Percentiles rank a stretch among this genome's conserved stretches.
Conservation (phyloP, 2,797 vertebrate species). For the Leucoraja ocellata region DNA sequence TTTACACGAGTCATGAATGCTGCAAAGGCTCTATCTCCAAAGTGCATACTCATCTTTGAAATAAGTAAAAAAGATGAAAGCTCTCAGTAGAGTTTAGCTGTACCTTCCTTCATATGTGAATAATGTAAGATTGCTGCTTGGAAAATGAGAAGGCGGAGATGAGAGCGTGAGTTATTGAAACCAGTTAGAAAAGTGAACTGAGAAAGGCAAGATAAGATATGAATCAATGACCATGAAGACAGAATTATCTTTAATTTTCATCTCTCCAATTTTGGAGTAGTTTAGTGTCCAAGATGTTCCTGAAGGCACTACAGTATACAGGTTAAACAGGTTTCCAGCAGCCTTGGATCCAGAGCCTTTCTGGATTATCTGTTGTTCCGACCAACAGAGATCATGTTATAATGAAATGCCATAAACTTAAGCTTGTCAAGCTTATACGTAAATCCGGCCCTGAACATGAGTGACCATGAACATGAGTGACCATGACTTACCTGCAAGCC, state of each 20-base stretch:
- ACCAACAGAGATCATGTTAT: too few species aligned
- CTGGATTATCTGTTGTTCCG: too few species aligned
- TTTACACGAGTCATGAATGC: not conserved
- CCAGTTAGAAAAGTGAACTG: not conserved
- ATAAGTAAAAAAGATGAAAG: not conserved
- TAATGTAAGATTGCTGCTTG: not conserved
- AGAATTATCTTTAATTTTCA: not conserved
- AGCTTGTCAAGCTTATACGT: too few species aligned
- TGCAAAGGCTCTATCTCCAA: not conserved
- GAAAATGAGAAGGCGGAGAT: not conserved
- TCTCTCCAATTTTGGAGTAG: not conserved
- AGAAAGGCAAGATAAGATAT: not conserved
- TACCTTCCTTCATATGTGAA: not conserved
- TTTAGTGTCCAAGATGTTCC: not conserved
- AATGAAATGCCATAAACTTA: too few species aligned
- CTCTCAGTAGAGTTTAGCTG: not conserved
- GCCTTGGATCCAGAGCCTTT: too few species aligned
- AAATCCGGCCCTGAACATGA: too few species aligned
- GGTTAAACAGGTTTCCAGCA: too few species aligned
- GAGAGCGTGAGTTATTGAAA: not conserved
- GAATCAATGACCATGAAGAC: not conserved
- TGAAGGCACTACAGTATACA: not conserved
- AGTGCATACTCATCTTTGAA: not conserved
- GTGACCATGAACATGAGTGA: too few species aligned
- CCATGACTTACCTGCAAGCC: too few species aligned